phyloP scores from a whole-genome alignment of 2,113 vertebrate genomes.

The Callaeas wilsoni region DNA sequence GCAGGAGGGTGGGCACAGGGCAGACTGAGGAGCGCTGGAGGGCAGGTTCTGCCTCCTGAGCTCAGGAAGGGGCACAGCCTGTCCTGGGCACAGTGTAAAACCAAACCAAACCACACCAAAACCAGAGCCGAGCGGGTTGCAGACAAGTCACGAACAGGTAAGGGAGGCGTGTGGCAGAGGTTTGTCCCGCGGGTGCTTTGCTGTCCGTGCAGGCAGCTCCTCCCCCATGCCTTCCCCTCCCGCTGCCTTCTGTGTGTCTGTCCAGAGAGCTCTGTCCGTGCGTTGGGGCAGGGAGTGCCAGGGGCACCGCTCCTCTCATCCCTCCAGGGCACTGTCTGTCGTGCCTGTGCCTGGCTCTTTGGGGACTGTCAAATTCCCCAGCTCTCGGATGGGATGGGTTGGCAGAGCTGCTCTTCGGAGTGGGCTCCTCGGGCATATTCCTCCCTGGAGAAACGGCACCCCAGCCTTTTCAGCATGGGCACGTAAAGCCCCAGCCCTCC shows the following conservation, averaged over 20 bases:
- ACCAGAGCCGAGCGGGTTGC: not conserved
- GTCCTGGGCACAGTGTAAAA: not conserved
- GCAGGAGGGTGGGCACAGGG: not conserved
- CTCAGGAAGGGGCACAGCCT: not conserved
- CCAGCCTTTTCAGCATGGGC: accelerated
- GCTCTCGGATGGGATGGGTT: accelerated
- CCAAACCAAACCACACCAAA: not conserved
- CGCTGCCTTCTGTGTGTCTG: not conserved
- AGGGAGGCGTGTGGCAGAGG: not conserved
- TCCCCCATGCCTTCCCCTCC: not conserved
- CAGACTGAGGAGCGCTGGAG: not conserved
- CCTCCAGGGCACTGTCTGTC: not conserved
- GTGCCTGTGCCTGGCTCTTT: accelerated
- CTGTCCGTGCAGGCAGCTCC: accelerated
- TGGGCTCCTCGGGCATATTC: not conserved
- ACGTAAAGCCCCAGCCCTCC: not conserved
- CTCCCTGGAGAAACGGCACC: accelerated
- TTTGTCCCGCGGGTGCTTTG: not conserved
- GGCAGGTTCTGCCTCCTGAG: not conserved
- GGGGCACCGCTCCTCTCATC: not conserved
- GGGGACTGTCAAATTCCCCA: not conserved
- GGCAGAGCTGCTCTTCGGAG: accelerated
- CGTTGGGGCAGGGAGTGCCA: not conserved
- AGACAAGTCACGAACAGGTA: slow-evolving; percentile 21
- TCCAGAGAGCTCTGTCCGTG: not conserved